Percentiles rank a stretch among this genome's conserved stretches.
phyloP scores from a whole-genome alignment of 1,140 invertebrate species.

The Ephestia elutella region DNA sequence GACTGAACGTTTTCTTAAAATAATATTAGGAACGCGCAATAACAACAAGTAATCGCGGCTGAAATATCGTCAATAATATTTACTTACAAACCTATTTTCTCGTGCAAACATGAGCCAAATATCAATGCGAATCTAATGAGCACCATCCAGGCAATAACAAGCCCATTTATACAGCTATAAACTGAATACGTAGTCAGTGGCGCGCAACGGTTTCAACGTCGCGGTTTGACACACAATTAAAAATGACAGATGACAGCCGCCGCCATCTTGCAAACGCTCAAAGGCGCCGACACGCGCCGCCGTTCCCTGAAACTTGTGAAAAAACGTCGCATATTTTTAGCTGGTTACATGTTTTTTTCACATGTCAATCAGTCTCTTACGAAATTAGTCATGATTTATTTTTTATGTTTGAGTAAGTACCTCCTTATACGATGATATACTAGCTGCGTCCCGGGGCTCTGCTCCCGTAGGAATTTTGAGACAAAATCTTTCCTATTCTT shows the following conservation, averaged over 20 bases:
- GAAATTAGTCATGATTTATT: slow-evolving; percentile 35
- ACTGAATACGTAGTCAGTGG: slow-evolving; percentile 62
- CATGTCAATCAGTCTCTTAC: slow-evolving; percentile 16
- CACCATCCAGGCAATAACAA: slow-evolving; percentile 40
- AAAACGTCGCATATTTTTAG: slow-evolving; percentile 57
- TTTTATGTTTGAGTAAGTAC: not conserved
- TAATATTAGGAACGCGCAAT: not conserved
- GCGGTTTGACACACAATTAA: slow-evolving; percentile 68
- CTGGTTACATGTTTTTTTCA: slow-evolving; percentile 30
- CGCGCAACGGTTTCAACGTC: slow-evolving; percentile 38
- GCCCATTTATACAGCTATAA: slow-evolving; percentile 63
- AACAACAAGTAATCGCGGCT: not conserved
- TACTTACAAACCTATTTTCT: slow-evolving; percentile 14
- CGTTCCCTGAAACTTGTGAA: slow-evolving; percentile 35
- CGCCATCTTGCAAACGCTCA: slow-evolving; percentile 49
- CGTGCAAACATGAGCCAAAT: slow-evolving; percentile 24
- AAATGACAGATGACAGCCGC: slow-evolving; percentile 62
- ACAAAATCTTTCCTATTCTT: no score
- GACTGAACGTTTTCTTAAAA: not conserved
- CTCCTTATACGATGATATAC: no score
- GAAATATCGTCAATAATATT: not conserved
- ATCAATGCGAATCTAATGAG: slow-evolving; percentile 50
- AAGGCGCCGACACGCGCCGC: slow-evolving; percentile 32
- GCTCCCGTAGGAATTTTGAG: no score
- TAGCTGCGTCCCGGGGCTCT: no score